Evolutionary conservation across 2,113 vertebrate species (phyloP).

Genomic region (Odontesthes bonariensis): DNA sequence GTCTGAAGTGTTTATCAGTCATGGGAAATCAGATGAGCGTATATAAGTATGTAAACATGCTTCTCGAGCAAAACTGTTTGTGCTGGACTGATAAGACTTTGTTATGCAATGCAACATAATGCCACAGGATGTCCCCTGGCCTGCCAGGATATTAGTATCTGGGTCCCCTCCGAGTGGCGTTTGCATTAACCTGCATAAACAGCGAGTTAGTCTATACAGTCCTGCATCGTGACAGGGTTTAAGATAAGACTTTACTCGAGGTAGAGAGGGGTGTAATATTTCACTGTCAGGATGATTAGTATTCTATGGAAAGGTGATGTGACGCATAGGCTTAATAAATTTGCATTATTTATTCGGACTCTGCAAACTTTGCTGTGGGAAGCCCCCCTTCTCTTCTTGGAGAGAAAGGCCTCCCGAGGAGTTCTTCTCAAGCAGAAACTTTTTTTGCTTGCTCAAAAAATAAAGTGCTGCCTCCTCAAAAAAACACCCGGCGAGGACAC

Average conservation of each 20-base stretch:
- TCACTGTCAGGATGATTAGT: conserved; percentile 40
- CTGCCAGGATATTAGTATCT: conserved; percentile 2
- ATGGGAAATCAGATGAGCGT: conserved; percentile 22
- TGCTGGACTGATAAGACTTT: conserved; percentile 44
- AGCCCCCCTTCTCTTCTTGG: conserved; percentile 33
- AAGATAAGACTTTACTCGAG: conserved; percentile 43
- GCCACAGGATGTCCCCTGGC: conserved; percentile 13
- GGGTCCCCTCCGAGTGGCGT: conserved; percentile 13
- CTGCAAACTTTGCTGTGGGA: conserved; percentile 35
- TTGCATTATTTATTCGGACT: conserved; percentile 62
- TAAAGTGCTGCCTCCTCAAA: conserved; percentile 54
- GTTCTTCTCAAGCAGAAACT: conserved; percentile 38
- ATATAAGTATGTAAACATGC: conserved; percentile 49
- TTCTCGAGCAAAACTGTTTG: conserved; percentile 44
- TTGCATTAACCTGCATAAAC: conserved; percentile 17
- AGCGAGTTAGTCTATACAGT: conserved; percentile 15
- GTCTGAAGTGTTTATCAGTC: conserved; percentile 52
- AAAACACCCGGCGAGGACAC: neutral
- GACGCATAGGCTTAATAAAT: conserved; percentile 49
- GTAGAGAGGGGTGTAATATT: conserved; percentile 16
- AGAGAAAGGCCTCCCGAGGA: conserved; percentile 36
- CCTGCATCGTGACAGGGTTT: conserved; percentile 1
- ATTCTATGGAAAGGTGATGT: conserved; percentile 54
- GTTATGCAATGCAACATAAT: conserved; percentile 33
- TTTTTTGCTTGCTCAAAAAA: conserved; percentile 59